A percentile compares a stretch with the other conserved stretches of the same genome.
phyloP scores from a whole-genome alignment of 2,797 vertebrate species.

The Phalanger gymnotis region DNA sequence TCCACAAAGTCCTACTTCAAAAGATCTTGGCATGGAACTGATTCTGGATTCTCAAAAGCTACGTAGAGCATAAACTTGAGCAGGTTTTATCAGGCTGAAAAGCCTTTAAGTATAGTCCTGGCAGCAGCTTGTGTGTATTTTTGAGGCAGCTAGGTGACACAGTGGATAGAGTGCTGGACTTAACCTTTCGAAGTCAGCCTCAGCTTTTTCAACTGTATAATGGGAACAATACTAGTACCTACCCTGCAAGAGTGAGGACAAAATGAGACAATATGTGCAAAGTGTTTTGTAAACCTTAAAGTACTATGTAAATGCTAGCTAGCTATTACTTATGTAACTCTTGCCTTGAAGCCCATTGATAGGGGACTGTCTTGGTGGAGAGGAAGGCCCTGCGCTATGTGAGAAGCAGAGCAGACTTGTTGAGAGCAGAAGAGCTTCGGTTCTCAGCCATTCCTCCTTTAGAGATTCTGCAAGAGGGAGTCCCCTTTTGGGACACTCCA shows the following conservation, averaged over 20 bases:
- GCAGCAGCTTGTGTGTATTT: not conserved
- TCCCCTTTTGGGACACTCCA: not conserved
- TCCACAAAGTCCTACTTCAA: not conserved
- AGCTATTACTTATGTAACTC: not conserved
- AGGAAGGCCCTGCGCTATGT: not conserved
- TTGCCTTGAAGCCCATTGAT: not conserved
- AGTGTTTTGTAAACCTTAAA: not conserved
- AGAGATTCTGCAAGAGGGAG: not conserved
- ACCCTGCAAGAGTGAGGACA: not conserved
- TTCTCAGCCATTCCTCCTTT: not conserved
- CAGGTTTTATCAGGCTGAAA: not conserved
- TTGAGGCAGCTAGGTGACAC: not conserved
- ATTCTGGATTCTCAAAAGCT: not conserved
- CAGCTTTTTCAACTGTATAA: not conserved
- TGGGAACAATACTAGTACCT: not conserved
- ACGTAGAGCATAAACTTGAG: not conserved
- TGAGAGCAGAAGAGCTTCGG: not conserved
- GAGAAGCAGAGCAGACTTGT: not conserved
- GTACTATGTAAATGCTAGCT: not conserved
- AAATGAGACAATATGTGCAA: not conserved
- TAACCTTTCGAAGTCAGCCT: not conserved
- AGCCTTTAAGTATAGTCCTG: not conserved
- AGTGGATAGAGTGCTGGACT: not conserved
- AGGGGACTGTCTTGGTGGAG: not conserved
- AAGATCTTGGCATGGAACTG: not conserved